Evolutionary conservation across 2,113 vertebrate species (phyloP), one percentile per base, ranked within the genome.

Genomic region (Eolophus roseicapilla): DNA sequence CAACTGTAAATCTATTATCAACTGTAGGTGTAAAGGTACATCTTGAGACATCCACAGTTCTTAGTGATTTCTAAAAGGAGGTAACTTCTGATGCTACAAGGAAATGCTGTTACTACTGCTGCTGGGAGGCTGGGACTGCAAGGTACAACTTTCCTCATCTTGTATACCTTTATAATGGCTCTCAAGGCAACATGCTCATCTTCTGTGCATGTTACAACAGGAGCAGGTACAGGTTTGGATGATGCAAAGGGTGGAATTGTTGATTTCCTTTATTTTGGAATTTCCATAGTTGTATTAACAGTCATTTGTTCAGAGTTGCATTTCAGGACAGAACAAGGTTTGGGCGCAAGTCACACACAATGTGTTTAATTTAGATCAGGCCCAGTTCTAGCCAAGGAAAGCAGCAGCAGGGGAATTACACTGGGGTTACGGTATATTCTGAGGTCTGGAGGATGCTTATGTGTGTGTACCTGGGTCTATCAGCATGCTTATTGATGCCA

Each of bases 1-100:
- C 87, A 86, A 33, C 71, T 79, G 68, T 65, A 57, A 92, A 70
- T 68, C 37, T 83, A 33, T 90, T 70, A 55, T 69, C 63, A 69
- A 7, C 62, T 79, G 75, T 78, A 39, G 47, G 71, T 53, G 33
- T 73, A 65, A 84, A 76, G 57, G 91, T 92, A 70, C 25, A 20
- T 70, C 76, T 71, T 55, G 24, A 35, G 57, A 35, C 41, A 33
- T 62, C 37, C 7, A 3, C 49, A 27, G 60, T 63, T 77, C 69
- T 59, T 60, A 31, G n/a, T 1, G 0, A 6, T 86, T 69, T 87
- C 41, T 85, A 28, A 44, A 86, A 88, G 49, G 76, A 39, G 4
- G 25, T 82, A 33, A 59, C 59, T 93, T 84, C 23, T 53, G 69
- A 62, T 78, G n/a, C 64, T 46, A 1, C 76, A 85, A 13, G 0